Base-by-base conservation (phyloP, 2,888 invertebrate species). In the Troides aeacus region DNA sequence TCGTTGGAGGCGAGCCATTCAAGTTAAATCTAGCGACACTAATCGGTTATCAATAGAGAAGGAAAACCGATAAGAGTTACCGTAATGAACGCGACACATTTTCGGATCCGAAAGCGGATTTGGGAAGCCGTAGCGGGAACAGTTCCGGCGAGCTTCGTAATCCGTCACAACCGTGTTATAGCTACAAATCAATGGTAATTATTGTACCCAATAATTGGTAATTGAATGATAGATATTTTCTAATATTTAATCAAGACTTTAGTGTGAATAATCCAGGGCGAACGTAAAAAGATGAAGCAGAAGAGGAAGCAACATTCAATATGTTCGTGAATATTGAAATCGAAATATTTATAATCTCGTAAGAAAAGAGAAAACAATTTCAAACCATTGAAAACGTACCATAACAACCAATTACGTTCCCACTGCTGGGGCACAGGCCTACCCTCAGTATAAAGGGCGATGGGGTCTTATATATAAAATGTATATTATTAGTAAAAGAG, bases 21-120 rank as follows among this genome's bases (percentile, higher is more conserved):
- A 73, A 63, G 73, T 73, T 71, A 72, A 77, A 78, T 78, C 75
- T 76, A 69, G 69, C 67, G 77, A 69, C 73, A 75, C 67, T 76
- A 76, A 78, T 75, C 59, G 65, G 75, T 66, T 74, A 75, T 77
- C 75, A 75, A 77, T 75, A 71, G 74, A 66, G 59, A 68, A 70
- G 66, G 72, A 68, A 64, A 64, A 61, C 67, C 70, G 70, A 72
- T 71, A 69, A 71, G 69, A 72, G 72, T 73, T 73, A 72, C 69
- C 46, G 73, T 73, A 76, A 76, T 76, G 74, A 76, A 71, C 70
- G 60, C 67, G 64, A 64, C 67, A 71, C 67, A 71, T 71, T 71
- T 71, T 64, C 62, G 70, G 42, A 71, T 61, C 64, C 64, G 42
- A 67, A 70, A 68, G 61, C 70, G 30, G 70, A 62, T 71, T 67